These are phyloP conservation scores for Cataglyphis livida DNA, from an alignment of 2,888 invertebrate species.

Conservation along the genomic window DNA sequence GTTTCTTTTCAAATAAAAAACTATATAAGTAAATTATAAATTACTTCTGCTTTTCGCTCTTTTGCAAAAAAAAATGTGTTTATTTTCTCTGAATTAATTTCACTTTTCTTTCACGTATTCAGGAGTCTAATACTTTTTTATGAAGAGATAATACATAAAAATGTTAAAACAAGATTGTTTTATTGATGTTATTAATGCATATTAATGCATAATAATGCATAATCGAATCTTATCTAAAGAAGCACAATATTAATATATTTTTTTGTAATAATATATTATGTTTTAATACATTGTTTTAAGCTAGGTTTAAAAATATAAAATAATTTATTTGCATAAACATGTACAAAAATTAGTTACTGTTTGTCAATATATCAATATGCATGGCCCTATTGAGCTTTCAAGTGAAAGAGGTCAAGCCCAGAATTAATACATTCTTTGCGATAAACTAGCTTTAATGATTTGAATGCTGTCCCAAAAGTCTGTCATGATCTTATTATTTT, in stretches of 20 bases:
- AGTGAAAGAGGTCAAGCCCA: conserved; percentile 37
- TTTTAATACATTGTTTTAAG: neutral
- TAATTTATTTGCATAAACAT: neutral
- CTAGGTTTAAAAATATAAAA: neutral
- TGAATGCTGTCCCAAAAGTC: neutral
- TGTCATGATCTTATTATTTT: conserved; percentile 10
- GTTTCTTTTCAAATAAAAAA: neutral
- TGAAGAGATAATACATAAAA: neutral
- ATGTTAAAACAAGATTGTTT: neutral
- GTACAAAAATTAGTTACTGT: neutral
- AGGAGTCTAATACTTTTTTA: neutral
- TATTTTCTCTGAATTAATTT: neutral
- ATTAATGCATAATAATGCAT: neutral
- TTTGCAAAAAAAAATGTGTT: neutral
- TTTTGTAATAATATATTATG: too few relatives aligned
- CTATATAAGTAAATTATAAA: neutral
- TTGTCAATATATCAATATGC: neutral
- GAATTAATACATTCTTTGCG: conserved; percentile 34
- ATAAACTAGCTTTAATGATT: conserved; percentile 16
- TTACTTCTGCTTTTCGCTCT: neutral
- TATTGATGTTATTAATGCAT: neutral
- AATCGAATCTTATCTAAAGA: neutral
- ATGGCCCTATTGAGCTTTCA: conserved; percentile 8
- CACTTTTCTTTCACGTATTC: neutral
- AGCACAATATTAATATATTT: too few relatives aligned